A percentile compares a stretch with the other conserved stretches of the same genome.
phyloP scores from a whole-genome alignment of 2,797 vertebrate species.

The Syngnathus acus region DNA sequence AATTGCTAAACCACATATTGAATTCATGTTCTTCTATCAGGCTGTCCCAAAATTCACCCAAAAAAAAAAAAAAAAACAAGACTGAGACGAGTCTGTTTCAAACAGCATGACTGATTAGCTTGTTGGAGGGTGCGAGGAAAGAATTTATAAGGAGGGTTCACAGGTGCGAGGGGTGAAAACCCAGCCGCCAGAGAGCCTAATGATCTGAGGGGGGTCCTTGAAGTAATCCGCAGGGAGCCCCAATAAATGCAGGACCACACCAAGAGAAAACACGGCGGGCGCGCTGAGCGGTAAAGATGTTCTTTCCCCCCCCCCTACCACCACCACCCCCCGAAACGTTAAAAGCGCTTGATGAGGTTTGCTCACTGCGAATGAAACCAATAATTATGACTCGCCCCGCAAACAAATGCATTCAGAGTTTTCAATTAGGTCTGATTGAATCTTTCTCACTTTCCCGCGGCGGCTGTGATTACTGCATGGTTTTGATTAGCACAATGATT shows the following conservation, averaged over 20 bases:
- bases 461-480: background rate
- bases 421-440: constrained; percentile 2
- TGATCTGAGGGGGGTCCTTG: constrained; percentile 56
- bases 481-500: constrained; percentile 2
- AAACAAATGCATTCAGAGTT: background rate
- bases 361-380: constrained; percentile 17
- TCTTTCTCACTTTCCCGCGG: background rate
- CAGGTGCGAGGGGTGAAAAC: constrained; percentile 54
- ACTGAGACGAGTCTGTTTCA: constrained; percentile 29
- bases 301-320: background rate
- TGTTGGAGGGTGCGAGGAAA: constrained; percentile 26
- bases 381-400: background rate
- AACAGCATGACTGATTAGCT: constrained; percentile 51
- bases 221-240: constrained; percentile 51
- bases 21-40: background rate
- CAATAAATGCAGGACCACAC: constrained; percentile 36
- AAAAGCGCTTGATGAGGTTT: constrained; percentile 32
- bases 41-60: constrained; percentile 5
- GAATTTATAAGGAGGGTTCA: constrained; percentile 46
- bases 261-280: constrained; percentile 24
- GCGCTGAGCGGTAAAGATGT: constrained; percentile 15
- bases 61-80: constrained; percentile 11
- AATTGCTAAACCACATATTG: background rate
- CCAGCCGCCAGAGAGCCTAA: constrained; percentile 41
- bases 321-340: constrained; percentile 25